Percentiles rank a stretch among this genome's conserved stretches.
These are phyloP conservation scores for Tricholaema leucomelas DNA, from an alignment of 2,113 vertebrate species.

Conservation along the genomic window DNA sequence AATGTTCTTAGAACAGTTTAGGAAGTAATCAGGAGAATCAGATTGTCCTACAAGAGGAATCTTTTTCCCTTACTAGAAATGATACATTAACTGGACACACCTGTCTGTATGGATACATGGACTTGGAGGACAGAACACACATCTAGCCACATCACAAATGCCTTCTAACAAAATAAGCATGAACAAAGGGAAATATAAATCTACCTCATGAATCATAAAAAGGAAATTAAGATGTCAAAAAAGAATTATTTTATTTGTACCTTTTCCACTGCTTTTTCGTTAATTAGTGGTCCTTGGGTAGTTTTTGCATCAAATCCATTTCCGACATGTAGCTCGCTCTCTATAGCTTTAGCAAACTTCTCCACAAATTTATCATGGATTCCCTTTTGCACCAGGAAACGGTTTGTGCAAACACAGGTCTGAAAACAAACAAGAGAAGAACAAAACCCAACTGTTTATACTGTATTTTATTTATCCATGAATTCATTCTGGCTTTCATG, in stretches of 20 bases:
- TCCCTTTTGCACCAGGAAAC: conserved; percentile 90
- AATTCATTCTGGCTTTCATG: neutral
- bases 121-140: neutral
- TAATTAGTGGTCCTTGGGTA: conserved; percentile 95
- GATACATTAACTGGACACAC: neutral
- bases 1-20: neutral
- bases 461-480: neutral
- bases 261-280: conserved; percentile 90
- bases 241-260: conserved; percentile 52
- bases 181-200: neutral
- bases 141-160: neutral
- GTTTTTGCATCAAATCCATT: conserved; percentile 87
- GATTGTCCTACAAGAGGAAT: neutral
- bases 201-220: neutral
- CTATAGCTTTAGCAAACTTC: conserved; percentile 84
- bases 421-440: conserved; percentile 41
- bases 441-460: neutral
- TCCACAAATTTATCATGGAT: conserved; percentile 89
- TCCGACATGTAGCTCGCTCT: conserved; percentile 82
- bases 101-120: neutral
- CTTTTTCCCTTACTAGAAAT: neutral
- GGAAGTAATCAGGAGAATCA: neutral
- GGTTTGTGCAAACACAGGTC: conserved; percentile 96
- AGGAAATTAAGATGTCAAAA: neutral
- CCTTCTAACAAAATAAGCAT: neutral